These are phyloP conservation scores for Cygnus buccinator DNA, from an alignment of 2,113 vertebrate species.

Conservation along the genomic window DNA sequence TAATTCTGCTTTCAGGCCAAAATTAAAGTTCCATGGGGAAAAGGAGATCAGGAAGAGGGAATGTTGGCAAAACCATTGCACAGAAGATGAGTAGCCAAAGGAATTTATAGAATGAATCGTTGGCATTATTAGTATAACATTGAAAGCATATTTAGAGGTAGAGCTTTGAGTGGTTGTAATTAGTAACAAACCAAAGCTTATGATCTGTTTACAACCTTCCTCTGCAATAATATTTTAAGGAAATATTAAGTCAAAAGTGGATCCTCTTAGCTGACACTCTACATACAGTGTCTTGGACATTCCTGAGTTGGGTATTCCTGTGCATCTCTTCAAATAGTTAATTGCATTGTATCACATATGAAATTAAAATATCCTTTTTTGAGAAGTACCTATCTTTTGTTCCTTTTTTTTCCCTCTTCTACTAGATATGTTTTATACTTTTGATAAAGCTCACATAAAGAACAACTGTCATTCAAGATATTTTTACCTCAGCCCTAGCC, in stretches of 20 bases:
- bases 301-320: not conserved
- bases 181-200: not conserved
- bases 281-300: not conserved
- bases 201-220: not conserved
- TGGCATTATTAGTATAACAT: not conserved
- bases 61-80: not conserved
- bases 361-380: not conserved
- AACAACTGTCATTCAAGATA: not conserved
- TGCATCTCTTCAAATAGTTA: not conserved
- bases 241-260: not conserved
- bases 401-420: too few species aligned
- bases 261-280: not conserved
- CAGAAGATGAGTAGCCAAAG: not conserved
- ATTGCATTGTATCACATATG: not conserved
- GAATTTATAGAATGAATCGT: not conserved
- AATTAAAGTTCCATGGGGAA: not conserved
- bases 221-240: not conserved
- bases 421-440: not conserved
- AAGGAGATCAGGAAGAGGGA: not conserved
- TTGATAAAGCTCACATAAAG: not conserved
- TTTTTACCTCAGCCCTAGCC: not conserved
- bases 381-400: not conserved
- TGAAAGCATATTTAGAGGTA: not conserved
- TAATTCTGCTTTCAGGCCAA: not conserved
- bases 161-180: not conserved